Conservation (phyloP, 2,113 vertebrate species). For the Syrrhaptes paradoxus region DNA sequence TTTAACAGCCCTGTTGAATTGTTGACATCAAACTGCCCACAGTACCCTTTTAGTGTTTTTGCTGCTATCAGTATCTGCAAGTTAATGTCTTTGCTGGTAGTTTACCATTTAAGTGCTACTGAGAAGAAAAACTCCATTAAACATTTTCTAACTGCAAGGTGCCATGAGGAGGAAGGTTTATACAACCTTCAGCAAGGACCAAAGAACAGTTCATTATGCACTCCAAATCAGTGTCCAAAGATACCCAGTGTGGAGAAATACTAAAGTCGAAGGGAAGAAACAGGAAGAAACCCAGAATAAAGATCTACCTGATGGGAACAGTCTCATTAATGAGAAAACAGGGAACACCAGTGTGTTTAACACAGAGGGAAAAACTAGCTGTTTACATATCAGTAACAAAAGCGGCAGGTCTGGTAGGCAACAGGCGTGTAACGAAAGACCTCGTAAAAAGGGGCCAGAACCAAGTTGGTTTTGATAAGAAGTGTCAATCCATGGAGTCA, state of each 20-base stretch:
- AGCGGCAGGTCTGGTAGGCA: background rate
- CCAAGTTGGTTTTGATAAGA: accelerated
- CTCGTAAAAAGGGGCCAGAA: background rate
- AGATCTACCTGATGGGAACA: background rate
- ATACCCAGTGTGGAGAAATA: background rate
- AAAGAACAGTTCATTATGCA: background rate
- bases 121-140: background rate
- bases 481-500: background rate
- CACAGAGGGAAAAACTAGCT: background rate
- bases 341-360: background rate
- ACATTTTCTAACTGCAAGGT: conserved; percentile 2
- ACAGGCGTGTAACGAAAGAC: background rate
- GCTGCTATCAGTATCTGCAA: background rate
- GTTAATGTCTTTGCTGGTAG: background rate
- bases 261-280: background rate
- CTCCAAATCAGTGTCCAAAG: background rate
- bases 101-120: background rate
- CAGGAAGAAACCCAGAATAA: background rate
- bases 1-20: background rate
- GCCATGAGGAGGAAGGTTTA: background rate
- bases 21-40: background rate
- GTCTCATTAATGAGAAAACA: background rate
- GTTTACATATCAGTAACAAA: background rate
- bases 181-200: background rate
- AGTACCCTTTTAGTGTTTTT: background rate